Conservation (phyloP, 2,888 invertebrate genomes). For the Andrena bicolor region DNA sequence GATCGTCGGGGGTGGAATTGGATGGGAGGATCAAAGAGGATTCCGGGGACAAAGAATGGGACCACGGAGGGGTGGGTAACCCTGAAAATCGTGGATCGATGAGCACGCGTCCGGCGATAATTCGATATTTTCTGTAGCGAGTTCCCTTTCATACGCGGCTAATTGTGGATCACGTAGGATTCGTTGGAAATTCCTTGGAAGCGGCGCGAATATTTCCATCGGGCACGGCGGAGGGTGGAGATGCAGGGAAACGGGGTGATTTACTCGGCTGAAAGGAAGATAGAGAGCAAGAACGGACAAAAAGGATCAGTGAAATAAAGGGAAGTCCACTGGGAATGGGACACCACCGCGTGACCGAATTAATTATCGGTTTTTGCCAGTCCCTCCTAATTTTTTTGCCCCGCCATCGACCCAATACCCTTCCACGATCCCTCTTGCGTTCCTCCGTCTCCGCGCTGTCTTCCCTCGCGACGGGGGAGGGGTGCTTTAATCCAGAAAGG, state of each 20-base stretch:
- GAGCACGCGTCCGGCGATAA: neutral
- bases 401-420: slow-evolving; percentile 25
- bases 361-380: slow-evolving; percentile 71
- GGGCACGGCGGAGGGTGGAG: neutral
- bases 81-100: slow-evolving; percentile 27
- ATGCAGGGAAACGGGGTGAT: neutral
- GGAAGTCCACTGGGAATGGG: slow-evolving; percentile 37
- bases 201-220: slow-evolving; percentile 24
- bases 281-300: slow-evolving; percentile 18
- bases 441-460: slow-evolving; percentile 25
- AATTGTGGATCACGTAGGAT: neutral
- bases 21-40: slow-evolving; percentile 46
- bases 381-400: slow-evolving; percentile 33
- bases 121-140: neutral
- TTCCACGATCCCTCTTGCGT: slow-evolving; percentile 12
- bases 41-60: slow-evolving; percentile 13
- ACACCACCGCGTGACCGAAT: slow-evolving; percentile 64
- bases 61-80: neutral
- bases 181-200: slow-evolving; percentile 11
- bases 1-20: slow-evolving; percentile 32
- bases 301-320: slow-evolving; percentile 37
- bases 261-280: slow-evolving; percentile 10
- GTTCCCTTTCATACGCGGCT: neutral
- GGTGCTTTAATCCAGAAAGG: slow-evolving; percentile 64
- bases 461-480: slow-evolving; percentile 2